Evolutionary conservation across 2,888 invertebrate species (phyloP).

Genomic region (Drosophila niveifrons): DNA sequence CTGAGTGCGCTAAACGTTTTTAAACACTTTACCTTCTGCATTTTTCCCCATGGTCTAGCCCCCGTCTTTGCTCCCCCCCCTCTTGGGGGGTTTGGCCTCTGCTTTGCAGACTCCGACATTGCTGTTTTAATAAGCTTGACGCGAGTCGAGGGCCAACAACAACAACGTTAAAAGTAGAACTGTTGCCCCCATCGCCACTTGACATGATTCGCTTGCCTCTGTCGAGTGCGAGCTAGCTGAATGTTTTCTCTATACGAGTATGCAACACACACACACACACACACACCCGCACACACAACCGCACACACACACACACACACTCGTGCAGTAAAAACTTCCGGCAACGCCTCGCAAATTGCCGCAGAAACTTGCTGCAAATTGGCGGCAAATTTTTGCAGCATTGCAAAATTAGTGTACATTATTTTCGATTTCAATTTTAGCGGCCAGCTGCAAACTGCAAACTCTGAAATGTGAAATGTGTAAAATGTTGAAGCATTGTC

Average conservation of each 20-base stretch:
- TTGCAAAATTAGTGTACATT: constrained; percentile 54
- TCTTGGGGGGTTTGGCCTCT: not conserved
- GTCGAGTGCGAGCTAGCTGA: constrained; percentile 30
- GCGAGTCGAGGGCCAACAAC: constrained; percentile 38
- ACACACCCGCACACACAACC: constrained; percentile 9
- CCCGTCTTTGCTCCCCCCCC: not conserved
- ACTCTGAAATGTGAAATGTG: constrained; percentile 7
- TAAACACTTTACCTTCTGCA: constrained; percentile 39
- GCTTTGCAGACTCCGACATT: not conserved
- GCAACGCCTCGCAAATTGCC: constrained; percentile 45
- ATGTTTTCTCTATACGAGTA: constrained; percentile 36
- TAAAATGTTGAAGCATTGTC: not conserved
- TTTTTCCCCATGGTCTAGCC: constrained; percentile 17
- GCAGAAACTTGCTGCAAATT: constrained; percentile 43
- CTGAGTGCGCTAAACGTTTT: constrained; percentile 62
- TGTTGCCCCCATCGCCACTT: constrained; percentile 46
- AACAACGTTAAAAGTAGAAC: constrained; percentile 31
- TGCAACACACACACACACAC: constrained; percentile 12
- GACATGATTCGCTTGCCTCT: constrained; percentile 56
- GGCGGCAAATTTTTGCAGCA: constrained; percentile 52
- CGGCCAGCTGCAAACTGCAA: not conserved
- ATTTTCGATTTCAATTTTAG: constrained; percentile 17
- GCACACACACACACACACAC: constrained; percentile 10
- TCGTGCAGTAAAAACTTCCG: constrained; percentile 37
- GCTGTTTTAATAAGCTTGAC: constrained; percentile 64